Evolutionary conservation across 1,140 invertebrate genomes (phyloP).

Genomic region (Euura saliciscinereae): DNA sequence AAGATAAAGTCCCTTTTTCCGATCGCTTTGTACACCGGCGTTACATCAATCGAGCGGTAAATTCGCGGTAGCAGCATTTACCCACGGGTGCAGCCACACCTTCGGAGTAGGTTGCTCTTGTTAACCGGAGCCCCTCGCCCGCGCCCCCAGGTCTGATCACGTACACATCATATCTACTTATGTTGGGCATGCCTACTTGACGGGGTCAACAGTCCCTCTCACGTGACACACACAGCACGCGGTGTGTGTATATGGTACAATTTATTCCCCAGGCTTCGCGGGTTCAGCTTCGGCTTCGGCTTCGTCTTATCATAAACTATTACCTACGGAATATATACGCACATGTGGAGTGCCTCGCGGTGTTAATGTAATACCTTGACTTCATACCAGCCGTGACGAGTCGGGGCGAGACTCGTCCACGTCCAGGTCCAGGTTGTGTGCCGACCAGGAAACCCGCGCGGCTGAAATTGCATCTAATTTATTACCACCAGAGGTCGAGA

Average conservation of each 20-base stretch:
- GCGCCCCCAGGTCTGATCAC: neutral
- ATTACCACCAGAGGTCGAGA: neutral
- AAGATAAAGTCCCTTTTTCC: no score
- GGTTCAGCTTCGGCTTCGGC: neutral
- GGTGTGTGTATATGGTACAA: neutral
- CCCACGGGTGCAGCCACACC: neutral
- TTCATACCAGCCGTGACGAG: no score
- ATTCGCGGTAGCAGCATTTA: no score
- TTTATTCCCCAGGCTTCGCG: neutral
- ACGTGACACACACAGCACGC: neutral
- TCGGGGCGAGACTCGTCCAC: no score
- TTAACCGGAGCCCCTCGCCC: neutral
- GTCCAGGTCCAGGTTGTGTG: no score
- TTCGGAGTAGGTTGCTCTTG: neutral
- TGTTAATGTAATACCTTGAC: no score
- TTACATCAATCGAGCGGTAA: no score
- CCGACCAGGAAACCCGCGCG: neutral
- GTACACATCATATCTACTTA: neutral
- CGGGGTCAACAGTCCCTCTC: neutral
- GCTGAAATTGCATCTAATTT: constrained; percentile 3
- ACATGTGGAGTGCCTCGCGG: no score
- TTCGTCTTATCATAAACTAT: no score
- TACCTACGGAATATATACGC: no score
- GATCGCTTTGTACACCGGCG: no score
- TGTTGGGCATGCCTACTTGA: neutral